Evolutionary conservation across 2,888 invertebrate species (phyloP).

Genomic region (Thumatha senex): DNA sequence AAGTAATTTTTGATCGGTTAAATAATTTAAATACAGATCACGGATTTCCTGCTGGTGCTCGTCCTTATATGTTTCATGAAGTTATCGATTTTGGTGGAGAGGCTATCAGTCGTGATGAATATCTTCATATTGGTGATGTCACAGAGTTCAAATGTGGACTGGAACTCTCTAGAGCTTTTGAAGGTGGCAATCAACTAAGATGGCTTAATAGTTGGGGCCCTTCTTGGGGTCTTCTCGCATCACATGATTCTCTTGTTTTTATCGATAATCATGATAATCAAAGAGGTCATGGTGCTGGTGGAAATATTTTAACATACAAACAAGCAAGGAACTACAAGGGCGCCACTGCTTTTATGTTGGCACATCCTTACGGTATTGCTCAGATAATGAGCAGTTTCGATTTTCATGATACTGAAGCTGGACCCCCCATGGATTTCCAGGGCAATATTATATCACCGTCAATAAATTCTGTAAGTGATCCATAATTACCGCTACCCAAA

Average conservation of each 20-base stretch:
- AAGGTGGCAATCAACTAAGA: constrained; percentile 84
- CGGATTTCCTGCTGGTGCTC: constrained; percentile 85
- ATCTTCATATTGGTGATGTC: constrained; percentile 84
- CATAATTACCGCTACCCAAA: too few species aligned
- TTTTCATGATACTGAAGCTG: constrained; percentile 85
- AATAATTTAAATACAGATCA: constrained; percentile 84
- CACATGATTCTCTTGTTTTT: constrained; percentile 87
- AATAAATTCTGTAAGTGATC: constrained; percentile 80
- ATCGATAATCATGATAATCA: constrained; percentile 97
- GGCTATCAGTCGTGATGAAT: constrained; percentile 74
- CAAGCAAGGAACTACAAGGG: constrained; percentile 86
- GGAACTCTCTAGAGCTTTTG: constrained; percentile 69
- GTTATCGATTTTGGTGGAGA: constrained; percentile 88
- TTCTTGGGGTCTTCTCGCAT: constrained; percentile 86
- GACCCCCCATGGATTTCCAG: constrained; percentile 86
- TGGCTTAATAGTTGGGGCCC: constrained; percentile 86
- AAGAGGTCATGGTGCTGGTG: constrained; percentile 87
- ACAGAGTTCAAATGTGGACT: constrained; percentile 85
- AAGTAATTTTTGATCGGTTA: constrained; percentile 84
- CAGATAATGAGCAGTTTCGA: constrained; percentile 93
- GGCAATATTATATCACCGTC: constrained; percentile 86
- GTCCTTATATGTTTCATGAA: constrained; percentile 89
- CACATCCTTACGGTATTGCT: constrained; percentile 91
- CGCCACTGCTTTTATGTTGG: constrained; percentile 94
- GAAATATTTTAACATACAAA: constrained; percentile 87